These are phyloP conservation scores for Panthera leo DNA, from an alignment of 2,113 vertebrate species.

Conservation along the genomic window DNA sequence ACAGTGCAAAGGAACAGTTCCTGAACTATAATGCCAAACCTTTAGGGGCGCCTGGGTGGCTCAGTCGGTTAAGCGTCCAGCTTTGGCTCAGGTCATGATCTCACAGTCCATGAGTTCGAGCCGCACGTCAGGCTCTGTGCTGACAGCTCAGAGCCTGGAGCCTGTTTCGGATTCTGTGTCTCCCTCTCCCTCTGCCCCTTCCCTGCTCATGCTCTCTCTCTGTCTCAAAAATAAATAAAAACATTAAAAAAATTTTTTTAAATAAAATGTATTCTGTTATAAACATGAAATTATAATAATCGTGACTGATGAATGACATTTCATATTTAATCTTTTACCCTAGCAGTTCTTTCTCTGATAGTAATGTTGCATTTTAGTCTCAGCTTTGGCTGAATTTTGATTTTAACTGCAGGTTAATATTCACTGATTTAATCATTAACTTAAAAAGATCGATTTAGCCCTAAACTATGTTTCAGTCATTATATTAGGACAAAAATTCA, in stretches of 20 bases:
- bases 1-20: not conserved
- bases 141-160: too few species aligned
- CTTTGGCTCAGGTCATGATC: too few species aligned
- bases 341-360: not conserved
- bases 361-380: not conserved
- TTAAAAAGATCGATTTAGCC: conserved; percentile 43
- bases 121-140: too few species aligned
- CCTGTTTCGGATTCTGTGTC: too few species aligned
- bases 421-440: not conserved
- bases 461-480: not conserved
- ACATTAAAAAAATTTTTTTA: too few species aligned
- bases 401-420: conserved; percentile 11
- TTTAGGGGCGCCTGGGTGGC: too few species aligned
- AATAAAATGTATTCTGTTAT: not conserved
- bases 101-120: too few species aligned
- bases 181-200: too few species aligned
- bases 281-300: not conserved
- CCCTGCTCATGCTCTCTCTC: too few species aligned
- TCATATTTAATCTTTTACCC: not conserved
- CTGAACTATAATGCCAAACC: not conserved
- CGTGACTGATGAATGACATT: not conserved
- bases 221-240: too few species aligned
- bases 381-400: not conserved
- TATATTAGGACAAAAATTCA: not conserved
- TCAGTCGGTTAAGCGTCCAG: too few species aligned